Conservation (phyloP, 2,888 invertebrate genomes). For the Artemia sinica region DNA sequence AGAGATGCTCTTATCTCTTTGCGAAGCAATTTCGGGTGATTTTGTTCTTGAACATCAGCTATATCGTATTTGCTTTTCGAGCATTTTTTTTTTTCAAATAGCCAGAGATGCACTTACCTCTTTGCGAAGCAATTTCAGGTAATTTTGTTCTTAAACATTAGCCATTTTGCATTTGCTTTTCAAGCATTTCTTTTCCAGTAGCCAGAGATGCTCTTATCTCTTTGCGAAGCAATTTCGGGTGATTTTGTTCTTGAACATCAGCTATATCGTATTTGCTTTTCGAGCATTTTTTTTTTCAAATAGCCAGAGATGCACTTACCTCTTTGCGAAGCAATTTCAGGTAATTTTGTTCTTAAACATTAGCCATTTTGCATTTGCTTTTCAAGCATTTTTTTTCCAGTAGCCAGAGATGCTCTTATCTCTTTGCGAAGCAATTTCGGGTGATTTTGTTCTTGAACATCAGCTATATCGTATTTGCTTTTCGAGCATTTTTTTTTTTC, state of each 20-base stretch:
- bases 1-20: conserved; percentile 32
- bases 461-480: no score
- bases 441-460: conserved; percentile 18
- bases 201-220: conserved; percentile 32
- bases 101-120: conserved; percentile 32
- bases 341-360: conserved; percentile 18
- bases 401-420: conserved; percentile 32
- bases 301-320: conserved; percentile 32
- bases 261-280: no score
- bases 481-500: conserved; percentile 23
- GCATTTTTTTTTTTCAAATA: conserved; percentile 27
- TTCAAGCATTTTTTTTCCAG: conserved; percentile 25
- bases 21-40: conserved; percentile 29
- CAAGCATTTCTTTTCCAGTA: conserved; percentile 27
- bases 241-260: neutral
- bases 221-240: conserved; percentile 31
- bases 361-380: no score
- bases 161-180: no score
- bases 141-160: neutral
- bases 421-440: conserved; percentile 31
- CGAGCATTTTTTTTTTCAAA: conserved; percentile 25
- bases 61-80: no score
- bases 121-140: conserved; percentile 31
- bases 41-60: no score
- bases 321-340: conserved; percentile 31